phyloP scores from a whole-genome alignment of 2,797 vertebrate genomes.

The Kryptolebias ocellatus region DNA sequence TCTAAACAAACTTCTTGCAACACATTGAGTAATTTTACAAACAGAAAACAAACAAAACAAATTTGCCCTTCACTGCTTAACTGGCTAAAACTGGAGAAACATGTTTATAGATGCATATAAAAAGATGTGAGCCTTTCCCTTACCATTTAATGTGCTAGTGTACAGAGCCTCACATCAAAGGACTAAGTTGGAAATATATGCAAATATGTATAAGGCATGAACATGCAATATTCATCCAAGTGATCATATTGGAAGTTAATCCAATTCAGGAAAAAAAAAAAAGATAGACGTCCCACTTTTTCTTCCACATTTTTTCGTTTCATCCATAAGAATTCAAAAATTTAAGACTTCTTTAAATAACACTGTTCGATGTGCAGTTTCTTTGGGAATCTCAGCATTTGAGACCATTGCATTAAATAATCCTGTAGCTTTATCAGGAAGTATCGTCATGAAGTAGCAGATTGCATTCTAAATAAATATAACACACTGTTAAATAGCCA shows the following conservation, averaged over 20 bases:
- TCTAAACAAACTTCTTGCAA: too few species aligned
- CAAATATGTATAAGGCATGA: background rate
- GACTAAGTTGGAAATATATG: too few species aligned
- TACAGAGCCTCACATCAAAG: background rate
- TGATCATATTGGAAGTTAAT: slow-evolving; percentile 30
- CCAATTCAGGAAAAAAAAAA: slow-evolving; percentile 25
- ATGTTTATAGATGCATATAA: background rate
- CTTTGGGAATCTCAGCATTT: slow-evolving; percentile 5
- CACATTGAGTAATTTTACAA: too few species aligned
- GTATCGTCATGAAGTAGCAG: too few species aligned
- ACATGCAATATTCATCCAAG: background rate
- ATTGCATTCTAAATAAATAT: too few species aligned
- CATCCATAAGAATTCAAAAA: slow-evolving; percentile 20
- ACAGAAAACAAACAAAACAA: too few species aligned
- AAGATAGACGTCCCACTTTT: slow-evolving; percentile 31
- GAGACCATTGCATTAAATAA: too few species aligned
- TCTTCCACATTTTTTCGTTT: slow-evolving; percentile 14
- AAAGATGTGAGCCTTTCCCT: background rate
- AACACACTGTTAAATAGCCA: too few species aligned
- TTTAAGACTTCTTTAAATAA: slow-evolving; percentile 2
- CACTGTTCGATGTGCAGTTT: slow-evolving; percentile 2
- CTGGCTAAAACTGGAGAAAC: background rate
- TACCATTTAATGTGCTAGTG: background rate
- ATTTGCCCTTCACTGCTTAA: background rate
- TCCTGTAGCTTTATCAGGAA: too few species aligned